Conservation (phyloP, 2,888 invertebrate genomes). For the Patella pellucida region DNA sequence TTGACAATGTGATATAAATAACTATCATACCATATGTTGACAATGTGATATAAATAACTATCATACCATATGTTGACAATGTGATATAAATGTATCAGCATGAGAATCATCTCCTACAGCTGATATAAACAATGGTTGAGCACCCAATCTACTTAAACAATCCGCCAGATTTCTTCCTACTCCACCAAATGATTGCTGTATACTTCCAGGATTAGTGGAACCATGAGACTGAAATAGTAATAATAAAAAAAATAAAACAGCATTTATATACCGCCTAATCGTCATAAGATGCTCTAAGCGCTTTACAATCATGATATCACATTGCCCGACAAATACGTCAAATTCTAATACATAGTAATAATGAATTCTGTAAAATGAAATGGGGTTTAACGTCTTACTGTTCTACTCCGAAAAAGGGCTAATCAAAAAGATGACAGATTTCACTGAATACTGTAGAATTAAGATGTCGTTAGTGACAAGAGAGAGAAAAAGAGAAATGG, state of each 20-base stretch:
- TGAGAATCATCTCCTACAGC: constrained; percentile 81
- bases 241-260: too few relatives aligned
- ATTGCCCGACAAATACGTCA: too few relatives aligned
- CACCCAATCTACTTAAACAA: constrained; percentile 82
- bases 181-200: constrained; percentile 78
- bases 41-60: constrained; percentile 56
- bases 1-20: constrained; percentile 57
- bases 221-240: constrained; percentile 55
- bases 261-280: too few relatives aligned
- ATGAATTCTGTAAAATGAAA: background rate
- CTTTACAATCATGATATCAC: too few relatives aligned
- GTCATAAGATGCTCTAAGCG: too few relatives aligned
- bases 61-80: constrained; percentile 67
- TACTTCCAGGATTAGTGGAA: constrained; percentile 61
- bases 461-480: background rate
- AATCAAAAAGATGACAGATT: too few relatives aligned
- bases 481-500: too few relatives aligned
- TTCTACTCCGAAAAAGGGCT: too few relatives aligned
- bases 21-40: constrained; percentile 63
- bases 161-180: constrained; percentile 94
- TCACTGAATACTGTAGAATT: background rate
- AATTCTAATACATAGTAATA: too few relatives aligned
- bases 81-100: constrained; percentile 57
- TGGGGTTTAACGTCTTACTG: too few relatives aligned
- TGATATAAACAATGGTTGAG: constrained; percentile 78